Percentiles rank a stretch among this genome's conserved stretches.
phyloP scores from a whole-genome alignment of 2,888 invertebrate species.

The Iphiclides podalirius region DNA sequence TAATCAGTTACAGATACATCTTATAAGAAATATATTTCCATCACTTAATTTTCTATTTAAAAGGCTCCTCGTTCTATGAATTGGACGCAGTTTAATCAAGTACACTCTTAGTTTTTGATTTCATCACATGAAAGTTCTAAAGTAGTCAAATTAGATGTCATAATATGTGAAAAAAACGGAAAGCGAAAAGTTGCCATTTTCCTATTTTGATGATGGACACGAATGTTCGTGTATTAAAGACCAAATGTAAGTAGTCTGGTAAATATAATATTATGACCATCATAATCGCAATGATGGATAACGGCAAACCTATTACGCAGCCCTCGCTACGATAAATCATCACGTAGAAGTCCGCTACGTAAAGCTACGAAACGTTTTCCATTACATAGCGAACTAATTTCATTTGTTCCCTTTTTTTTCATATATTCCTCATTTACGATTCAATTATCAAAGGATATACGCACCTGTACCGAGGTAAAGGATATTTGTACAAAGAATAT shows the following conservation, averaged over 20 bases:
- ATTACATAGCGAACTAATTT: conserved; percentile 50
- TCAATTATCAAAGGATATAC: conserved; percentile 7
- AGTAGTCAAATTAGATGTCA: too few relatives aligned
- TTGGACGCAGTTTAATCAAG: too few relatives aligned
- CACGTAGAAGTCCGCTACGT: conserved; percentile 36
- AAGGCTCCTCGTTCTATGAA: too few relatives aligned
- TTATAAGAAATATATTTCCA: too few relatives aligned
- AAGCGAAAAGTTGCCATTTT: too few relatives aligned
- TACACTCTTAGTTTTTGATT: too few relatives aligned
- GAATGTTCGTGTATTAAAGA: conserved; percentile 8
- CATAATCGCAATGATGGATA: conserved; percentile 54
- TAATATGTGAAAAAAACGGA: too few relatives aligned
- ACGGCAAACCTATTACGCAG: conserved; percentile 43
- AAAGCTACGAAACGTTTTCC: conserved; percentile 24
- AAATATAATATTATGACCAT: conserved; percentile 31
- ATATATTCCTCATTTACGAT: conserved; percentile 3
- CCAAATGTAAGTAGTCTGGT: conserved; percentile 6
- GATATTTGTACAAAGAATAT: too few relatives aligned
- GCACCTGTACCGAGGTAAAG: too few relatives aligned
- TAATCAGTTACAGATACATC: too few relatives aligned
- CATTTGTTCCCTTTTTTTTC: conserved; percentile 31
- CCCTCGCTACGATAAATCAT: conserved; percentile 56
- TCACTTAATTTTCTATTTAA: too few relatives aligned
- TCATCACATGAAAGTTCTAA: too few relatives aligned
- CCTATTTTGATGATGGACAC: neutral